phyloP scores from a whole-genome alignment of 2,797 vertebrate species.

The Manis crassicaudata region DNA sequence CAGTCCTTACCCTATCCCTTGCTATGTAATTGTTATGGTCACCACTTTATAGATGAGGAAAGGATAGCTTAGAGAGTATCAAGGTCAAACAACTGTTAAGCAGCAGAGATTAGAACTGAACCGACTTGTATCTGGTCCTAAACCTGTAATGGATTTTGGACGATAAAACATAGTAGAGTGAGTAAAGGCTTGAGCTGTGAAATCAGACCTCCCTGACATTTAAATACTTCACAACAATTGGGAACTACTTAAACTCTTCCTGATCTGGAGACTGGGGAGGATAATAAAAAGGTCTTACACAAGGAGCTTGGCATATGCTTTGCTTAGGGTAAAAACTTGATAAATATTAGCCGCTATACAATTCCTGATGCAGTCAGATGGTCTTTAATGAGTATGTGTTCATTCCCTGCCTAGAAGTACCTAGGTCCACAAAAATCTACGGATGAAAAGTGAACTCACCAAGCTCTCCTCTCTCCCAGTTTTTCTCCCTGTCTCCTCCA shows the following conservation, averaged over 20 bases:
- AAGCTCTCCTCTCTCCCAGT: not conserved
- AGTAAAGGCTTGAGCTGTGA: not conserved
- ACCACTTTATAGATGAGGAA: not conserved
- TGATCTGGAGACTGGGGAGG: not conserved
- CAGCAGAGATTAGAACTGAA: constrained; percentile 35
- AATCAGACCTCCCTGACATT: not conserved
- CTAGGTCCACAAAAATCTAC: not conserved
- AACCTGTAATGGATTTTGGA: constrained; percentile 12
- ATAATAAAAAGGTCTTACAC: not conserved
- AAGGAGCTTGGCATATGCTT: not conserved
- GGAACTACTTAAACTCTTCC: not conserved
- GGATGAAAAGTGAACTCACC: not conserved
- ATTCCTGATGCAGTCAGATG: not conserved
- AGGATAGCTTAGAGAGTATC: not conserved
- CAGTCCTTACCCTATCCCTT: not conserved
- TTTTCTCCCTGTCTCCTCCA: not conserved
- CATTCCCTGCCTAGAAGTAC: not conserved
- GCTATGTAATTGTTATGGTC: not conserved
- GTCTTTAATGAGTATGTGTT: not conserved
- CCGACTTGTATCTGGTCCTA: not conserved
- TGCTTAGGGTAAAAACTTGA: not conserved
- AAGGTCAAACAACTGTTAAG: not conserved
- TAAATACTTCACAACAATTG: not conserved
- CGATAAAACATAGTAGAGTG: not conserved
- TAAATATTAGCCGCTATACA: not conserved